phyloP scores from a whole-genome alignment of 2,888 invertebrate genomes.

The Isoperla grammatica region DNA sequence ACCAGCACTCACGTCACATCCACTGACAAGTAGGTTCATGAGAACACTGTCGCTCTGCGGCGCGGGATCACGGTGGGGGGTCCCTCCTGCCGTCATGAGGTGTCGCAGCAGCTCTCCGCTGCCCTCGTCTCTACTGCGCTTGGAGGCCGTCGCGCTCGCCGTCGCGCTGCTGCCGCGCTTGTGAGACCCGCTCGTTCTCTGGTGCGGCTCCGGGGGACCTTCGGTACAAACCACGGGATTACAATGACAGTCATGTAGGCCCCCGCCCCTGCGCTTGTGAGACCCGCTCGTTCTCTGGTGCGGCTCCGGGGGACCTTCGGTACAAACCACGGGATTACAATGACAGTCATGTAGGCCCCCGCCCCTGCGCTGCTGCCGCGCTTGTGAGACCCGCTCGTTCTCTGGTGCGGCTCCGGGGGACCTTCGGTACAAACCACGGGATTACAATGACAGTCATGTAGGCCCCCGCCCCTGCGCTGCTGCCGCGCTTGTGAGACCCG shows the following conservation, averaged over 20 bases:
- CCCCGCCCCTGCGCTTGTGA: too few species aligned
- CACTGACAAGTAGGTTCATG: constrained; percentile 92
- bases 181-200: not conserved
- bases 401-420: too few species aligned
- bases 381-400: too few species aligned
- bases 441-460: too few species aligned
- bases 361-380: too few species aligned
- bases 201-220: not conserved
- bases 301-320: not conserved
- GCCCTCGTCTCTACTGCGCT: not conserved
- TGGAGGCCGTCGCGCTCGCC: not conserved
- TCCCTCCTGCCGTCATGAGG: constrained; percentile 38
- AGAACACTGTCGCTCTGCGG: constrained; percentile 67
- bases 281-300: not conserved
- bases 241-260: too few species aligned
- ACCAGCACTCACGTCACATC: constrained; percentile 89
- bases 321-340: too few species aligned
- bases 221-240: too few species aligned
- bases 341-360: too few species aligned
- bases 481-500: too few species aligned
- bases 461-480: too few species aligned
- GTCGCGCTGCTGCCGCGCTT: not conserved
- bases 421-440: too few species aligned
- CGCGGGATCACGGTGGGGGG: constrained; percentile 47
- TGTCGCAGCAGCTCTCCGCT: constrained; percentile 9